Evolutionary conservation across 2,797 vertebrate genomes (phyloP), one percentile per base, ranked within the genome.

Genomic region (Galaxias olidus): DNA sequence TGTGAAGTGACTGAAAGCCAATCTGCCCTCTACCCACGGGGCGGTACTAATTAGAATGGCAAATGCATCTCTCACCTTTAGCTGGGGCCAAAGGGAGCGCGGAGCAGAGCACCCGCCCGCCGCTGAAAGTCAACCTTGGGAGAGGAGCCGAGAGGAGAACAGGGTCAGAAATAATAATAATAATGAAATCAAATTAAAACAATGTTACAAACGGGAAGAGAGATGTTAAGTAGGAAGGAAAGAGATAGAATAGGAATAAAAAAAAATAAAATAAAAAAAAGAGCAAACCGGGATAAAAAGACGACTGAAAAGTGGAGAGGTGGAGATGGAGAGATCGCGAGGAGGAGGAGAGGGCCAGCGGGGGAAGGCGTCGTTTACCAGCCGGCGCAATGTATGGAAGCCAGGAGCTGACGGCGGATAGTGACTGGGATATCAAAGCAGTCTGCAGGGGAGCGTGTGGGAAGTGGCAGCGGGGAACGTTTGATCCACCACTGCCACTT

Each of bases 381-480:
- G 0, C 63, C 59, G 12, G 71, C 62, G 63, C 14, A n/a, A 70
- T 80, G 20, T 59, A 30, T 3, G 30, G 30, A 61, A 42, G 60
- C 57, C 58, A 61, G 61, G 52, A 20, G 17, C 48, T 15, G 57
- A 63, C 42, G 5, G 44, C 55, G 64, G 58, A 74, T 55, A 69
- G 84, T 80, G 84, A 87, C 67, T 85, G 83, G 86, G 84, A 76
- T 89, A 90, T 90, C 85, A 89, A 91, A 90, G 87, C 49, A 65
- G 59, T 86, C 73, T 79, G 82, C 83, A n/a, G 64, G 73, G 83
- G 69, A 78, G 77, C 75, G 81, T 79, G 77, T 75, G 78, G 71
- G 80, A 85, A 83, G 82, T 79, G 76, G 79, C 76, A 84, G 75
- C 71, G 63, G 68, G 61, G 75, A 70, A n/a, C 72, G 77, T 91